These are phyloP conservation scores for Oreochromis mossambicus DNA, from an alignment of 2,797 vertebrate genomes.

Conservation along the genomic window DNA sequence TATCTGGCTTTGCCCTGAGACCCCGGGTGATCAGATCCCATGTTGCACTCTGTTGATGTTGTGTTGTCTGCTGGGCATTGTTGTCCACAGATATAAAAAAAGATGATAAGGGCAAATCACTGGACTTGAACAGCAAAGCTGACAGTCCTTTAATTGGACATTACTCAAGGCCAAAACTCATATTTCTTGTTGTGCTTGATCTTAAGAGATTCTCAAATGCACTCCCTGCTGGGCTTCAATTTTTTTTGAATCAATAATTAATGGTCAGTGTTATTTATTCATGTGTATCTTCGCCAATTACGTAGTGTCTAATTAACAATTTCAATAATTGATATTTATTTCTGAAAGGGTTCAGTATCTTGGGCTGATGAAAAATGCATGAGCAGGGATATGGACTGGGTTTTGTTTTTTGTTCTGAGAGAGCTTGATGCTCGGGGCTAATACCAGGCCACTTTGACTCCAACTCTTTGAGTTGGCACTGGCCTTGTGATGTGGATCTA, in stretches of 20 bases:
- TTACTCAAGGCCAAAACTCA: constrained; percentile 80
- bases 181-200: constrained; percentile 78
- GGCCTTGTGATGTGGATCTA: constrained; percentile 79
- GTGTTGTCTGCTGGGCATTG: constrained; percentile 53
- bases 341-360: constrained; percentile 75
- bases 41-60: constrained; percentile 49
- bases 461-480: constrained; percentile 74
- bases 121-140: constrained; percentile 61
- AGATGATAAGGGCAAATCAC: constrained; percentile 51
- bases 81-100: constrained; percentile 52
- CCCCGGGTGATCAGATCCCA: constrained; percentile 35
- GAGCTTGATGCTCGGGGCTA: constrained; percentile 75
- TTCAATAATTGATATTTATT: constrained; percentile 87
- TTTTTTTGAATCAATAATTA: constrained; percentile 80
- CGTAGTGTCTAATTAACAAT: constrained; percentile 77
- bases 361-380: constrained; percentile 78
- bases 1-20: constrained; percentile 31
- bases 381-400: constrained; percentile 71
- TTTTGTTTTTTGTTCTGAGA: constrained; percentile 80
- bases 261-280: constrained; percentile 79
- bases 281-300: constrained; percentile 80
- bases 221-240: constrained; percentile 65
- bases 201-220: constrained; percentile 74
- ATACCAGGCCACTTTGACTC: constrained; percentile 81
- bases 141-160: constrained; percentile 79